Conservation (phyloP, 2,797 vertebrate genomes). For the Pitangus sulphuratus region DNA sequence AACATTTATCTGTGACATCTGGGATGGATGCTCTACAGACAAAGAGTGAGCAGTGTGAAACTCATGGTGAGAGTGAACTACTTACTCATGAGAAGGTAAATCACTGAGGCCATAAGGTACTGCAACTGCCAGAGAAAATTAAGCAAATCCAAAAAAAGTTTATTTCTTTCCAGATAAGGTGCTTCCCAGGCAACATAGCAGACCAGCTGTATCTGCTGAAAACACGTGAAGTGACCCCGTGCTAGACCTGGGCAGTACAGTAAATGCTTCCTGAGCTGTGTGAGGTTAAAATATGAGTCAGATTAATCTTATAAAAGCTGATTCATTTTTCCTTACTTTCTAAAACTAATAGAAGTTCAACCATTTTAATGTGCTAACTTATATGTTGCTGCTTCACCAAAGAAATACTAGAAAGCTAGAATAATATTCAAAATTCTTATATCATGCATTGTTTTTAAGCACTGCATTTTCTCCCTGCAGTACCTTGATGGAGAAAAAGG, state of each 20-base stretch:
- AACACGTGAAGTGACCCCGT: background rate
- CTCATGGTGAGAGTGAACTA: background rate
- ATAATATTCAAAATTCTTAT: background rate
- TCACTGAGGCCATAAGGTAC: background rate
- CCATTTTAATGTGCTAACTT: background rate
- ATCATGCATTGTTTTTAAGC: background rate
- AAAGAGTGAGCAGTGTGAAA: background rate
- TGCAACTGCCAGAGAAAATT: background rate
- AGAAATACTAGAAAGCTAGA: background rate
- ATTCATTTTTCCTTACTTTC: background rate
- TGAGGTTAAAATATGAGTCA: background rate
- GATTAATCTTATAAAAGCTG: background rate
- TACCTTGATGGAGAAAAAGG: background rate
- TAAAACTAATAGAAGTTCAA: background rate
- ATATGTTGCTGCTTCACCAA: background rate
- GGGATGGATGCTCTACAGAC: background rate
- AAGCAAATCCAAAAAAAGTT: background rate
- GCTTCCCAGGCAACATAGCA: background rate
- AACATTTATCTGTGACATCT: background rate
- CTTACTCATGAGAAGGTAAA: background rate
- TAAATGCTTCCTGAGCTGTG: background rate
- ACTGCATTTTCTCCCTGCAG: accelerated
- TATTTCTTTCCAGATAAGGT: accelerated
- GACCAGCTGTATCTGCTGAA: background rate
- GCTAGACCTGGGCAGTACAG: background rate